Evolutionary conservation across 2,113 vertebrate species (phyloP), one percentile per base, ranked within the genome.

Genomic region (Eubucco bourcierii): DNA sequence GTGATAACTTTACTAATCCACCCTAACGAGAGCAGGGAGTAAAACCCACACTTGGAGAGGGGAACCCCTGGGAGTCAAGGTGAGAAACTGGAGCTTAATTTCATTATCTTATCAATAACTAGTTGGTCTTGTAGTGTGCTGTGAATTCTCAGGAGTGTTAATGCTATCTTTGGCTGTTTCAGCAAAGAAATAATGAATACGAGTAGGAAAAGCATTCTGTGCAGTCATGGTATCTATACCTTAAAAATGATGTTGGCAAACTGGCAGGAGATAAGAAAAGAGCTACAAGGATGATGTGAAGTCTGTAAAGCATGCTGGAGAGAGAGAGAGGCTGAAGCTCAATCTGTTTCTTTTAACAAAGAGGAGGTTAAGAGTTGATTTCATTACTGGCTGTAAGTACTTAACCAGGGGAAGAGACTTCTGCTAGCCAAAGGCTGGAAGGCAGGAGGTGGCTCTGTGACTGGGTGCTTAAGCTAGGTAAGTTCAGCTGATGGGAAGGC

Each of bases 71-170:
- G 84, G 89, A 89, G 87, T 15, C 81, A 72, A 91, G 93, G 89
- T 95, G 95, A 93, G 94, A 83, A 90, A 53, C 82, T 74, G 84
- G 79, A 95, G 93, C 66, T 94, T 91, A 86, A 96, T 90, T 94
- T 96, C 88, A 74, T 95, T 94, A 87, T 95, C 93, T 96, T 94
- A 92, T 93, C 94, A 94, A 83, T 89, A 90, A 92, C 90, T 64
- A 61, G 79, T 94, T 68, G 87, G 82, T 74, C 70, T 74, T 64
- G 84, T 52, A 89, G 85, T 18, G 63, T 70, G 80, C 44, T 39
- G 80, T 28, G 87, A 72, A 85, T 83, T 66, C 94, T 94, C 80
- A 4, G 91, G 80, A 83, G 87, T 5, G 72, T 53, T 91, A 78
- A 72, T 66, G 80, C 91, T 95, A 85, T 94, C 94, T 92, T 39